These are phyloP conservation scores for Gallinago stenura DNA, from an alignment of 2,797 vertebrate genomes.

Conservation along the genomic window DNA sequence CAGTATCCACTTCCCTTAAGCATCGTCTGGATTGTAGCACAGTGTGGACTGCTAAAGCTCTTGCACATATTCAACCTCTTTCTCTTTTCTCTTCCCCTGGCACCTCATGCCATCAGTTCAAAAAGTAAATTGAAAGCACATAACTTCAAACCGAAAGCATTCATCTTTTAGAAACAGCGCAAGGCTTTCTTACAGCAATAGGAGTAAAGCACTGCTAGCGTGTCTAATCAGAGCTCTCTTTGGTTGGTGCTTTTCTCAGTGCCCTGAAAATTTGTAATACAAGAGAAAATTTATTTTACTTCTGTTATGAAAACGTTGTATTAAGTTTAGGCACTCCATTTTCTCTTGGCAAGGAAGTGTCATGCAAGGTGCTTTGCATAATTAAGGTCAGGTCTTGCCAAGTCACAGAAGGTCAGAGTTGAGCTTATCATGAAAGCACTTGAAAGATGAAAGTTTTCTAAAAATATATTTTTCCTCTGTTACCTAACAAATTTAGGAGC, in stretches of 20 bases:
- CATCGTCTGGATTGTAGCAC: neutral
- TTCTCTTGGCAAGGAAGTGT: neutral
- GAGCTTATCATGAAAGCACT: neutral
- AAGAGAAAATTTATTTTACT: neutral
- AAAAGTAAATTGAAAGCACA: constrained; percentile 28
- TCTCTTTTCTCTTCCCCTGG: neutral
- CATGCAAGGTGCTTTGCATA: neutral
- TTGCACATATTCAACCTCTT: neutral
- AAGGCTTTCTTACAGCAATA: neutral
- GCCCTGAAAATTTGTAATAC: neutral
- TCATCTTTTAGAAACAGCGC: neutral
- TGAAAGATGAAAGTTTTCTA: neutral
- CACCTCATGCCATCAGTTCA: neutral
- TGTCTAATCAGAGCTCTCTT: neutral
- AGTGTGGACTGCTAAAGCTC: neutral
- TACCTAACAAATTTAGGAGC: neutral
- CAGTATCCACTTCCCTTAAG: neutral
- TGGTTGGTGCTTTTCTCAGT: neutral
- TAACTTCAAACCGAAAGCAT: neutral
- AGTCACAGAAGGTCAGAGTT: neutral
- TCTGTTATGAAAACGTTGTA: neutral
- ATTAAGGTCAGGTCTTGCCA: neutral
- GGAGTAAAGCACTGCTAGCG: neutral
- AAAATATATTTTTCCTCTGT: neutral
- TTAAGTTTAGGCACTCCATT: neutral